Conservation (phyloP, 2,113 vertebrate genomes). For the Heloderma charlesbogerti region DNA sequence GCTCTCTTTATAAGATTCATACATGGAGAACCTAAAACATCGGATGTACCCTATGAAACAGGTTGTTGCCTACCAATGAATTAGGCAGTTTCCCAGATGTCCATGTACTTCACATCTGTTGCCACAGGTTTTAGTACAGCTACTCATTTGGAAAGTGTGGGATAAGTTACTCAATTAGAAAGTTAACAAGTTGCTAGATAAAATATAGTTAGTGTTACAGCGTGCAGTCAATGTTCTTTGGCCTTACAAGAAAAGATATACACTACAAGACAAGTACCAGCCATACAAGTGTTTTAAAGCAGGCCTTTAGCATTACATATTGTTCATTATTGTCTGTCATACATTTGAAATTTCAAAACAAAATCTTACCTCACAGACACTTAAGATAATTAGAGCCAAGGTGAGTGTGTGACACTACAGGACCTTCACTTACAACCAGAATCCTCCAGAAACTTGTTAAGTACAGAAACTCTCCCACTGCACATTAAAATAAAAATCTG, state of each 20-base stretch:
- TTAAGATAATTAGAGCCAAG: background rate
- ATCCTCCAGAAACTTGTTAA: background rate
- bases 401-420: background rate
- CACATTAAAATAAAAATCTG: background rate
- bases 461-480: background rate
- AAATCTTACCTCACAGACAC: background rate
- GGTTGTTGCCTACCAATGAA: background rate
- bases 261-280: no score
- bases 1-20: background rate
- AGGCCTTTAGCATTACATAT: background rate
- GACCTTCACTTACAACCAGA: background rate
- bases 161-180: background rate
- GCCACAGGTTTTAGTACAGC: background rate
- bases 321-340: background rate
- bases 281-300: background rate
- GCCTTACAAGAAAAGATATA: background rate
- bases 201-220: background rate
- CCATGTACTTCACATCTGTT: background rate
- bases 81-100: background rate
- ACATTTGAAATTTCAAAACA: conserved; percentile 1
- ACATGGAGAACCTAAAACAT: background rate
- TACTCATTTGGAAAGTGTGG: background rate
- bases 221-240: background rate
- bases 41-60: background rate
- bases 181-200: background rate